Evolutionary conservation across 2,888 invertebrate species (phyloP).

Genomic region (Cyclophora punctaria): DNA sequence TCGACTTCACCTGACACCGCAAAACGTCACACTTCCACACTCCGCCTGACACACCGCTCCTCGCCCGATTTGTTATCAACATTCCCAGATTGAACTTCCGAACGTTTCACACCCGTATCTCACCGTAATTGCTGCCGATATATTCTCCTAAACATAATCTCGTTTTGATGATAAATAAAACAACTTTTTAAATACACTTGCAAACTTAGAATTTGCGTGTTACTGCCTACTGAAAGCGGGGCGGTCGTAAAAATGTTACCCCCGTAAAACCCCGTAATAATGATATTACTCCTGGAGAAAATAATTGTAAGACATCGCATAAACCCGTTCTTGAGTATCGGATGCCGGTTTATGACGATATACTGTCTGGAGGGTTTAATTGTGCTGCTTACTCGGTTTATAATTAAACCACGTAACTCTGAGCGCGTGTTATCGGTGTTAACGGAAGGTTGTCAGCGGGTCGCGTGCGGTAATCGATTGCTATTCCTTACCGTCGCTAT

Average conservation of each 20-base stretch:
- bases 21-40: constrained; percentile 12
- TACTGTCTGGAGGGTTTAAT: constrained; percentile 37
- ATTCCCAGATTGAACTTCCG: too few species aligned
- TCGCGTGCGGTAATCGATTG: too few species aligned
- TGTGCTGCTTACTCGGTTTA: constrained; percentile 29
- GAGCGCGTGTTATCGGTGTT: too few species aligned
- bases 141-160: too few species aligned
- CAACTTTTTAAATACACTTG: too few species aligned
- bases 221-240: constrained; percentile 17
- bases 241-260: constrained; percentile 43
- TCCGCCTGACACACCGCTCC: constrained; percentile 8
- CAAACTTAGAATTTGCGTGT: constrained; percentile 18
- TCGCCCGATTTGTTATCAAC: too few species aligned
- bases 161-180: too few species aligned
- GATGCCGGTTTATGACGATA: constrained; percentile 40
- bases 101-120: too few species aligned
- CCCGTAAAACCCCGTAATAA: constrained; percentile 49
- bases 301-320: constrained; percentile 47
- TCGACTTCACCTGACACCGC: constrained; percentile 19
- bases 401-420: constrained; percentile 2
- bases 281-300: constrained; percentile 46
- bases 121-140: too few species aligned
- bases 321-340: constrained; percentile 22
- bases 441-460: too few species aligned
- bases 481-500: too few species aligned